phyloP scores from a whole-genome alignment of 1,140 invertebrate species.

The Penaeus chinensis region DNA sequence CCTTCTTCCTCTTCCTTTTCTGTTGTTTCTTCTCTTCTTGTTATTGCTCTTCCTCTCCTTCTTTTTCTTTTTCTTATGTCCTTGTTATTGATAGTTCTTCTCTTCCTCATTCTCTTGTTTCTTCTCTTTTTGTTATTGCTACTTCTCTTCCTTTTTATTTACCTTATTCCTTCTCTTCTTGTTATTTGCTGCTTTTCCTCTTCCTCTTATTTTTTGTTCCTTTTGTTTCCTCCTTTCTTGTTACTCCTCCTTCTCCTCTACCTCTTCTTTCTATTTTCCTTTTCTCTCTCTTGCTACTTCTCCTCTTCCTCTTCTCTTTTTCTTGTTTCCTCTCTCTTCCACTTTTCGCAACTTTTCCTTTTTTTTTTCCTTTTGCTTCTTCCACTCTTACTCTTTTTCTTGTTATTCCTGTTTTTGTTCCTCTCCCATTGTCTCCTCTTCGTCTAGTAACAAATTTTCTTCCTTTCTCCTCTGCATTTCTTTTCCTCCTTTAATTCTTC shows the following conservation, averaged over 20 bases:
- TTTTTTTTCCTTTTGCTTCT: too few relatives aligned
- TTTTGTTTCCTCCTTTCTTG: neutral
- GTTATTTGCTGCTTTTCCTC: neutral
- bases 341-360: too few relatives aligned
- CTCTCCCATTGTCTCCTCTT: too few relatives aligned
- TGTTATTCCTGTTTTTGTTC: too few relatives aligned
- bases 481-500: neutral
- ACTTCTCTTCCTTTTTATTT: neutral
- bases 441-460: too few relatives aligned
- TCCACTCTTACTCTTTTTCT: too few relatives aligned
- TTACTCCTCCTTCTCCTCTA: neutral
- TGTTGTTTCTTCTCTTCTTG: neutral
- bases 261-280: neutral
- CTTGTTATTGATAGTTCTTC: neutral
- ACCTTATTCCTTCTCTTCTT: neutral
- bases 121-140: neutral
- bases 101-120: neutral
- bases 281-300: too few relatives aligned
- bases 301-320: too few relatives aligned
- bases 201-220: neutral
- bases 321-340: too few relatives aligned
- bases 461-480: too few relatives aligned
- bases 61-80: neutral
- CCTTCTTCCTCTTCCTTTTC: neutral
- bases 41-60: neutral